Evolutionary conservation across 2,113 vertebrate genomes (phyloP).

Genomic region (Balaeniceps rex): DNA sequence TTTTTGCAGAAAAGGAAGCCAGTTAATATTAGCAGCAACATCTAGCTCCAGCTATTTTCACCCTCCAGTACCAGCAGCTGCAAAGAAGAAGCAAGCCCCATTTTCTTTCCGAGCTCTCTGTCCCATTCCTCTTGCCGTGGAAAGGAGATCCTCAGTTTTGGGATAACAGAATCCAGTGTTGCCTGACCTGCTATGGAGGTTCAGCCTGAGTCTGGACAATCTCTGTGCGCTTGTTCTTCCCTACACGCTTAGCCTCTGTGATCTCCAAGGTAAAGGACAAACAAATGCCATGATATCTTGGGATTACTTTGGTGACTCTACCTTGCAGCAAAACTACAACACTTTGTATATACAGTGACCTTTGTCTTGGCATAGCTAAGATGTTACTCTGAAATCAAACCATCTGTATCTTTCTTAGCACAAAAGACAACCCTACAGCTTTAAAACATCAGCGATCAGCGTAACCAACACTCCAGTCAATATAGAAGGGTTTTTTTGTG

Average conservation of each 20-base stretch:
- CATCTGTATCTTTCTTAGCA: not conserved
- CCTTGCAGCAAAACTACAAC: not conserved
- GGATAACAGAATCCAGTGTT: not conserved
- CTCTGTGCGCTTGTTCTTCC: not conserved
- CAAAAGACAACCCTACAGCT: not conserved
- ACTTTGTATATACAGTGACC: rapidly evolving
- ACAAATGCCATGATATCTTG: rapidly evolving
- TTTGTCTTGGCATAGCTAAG: not conserved
- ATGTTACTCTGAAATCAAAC: not conserved
- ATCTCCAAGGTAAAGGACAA: not conserved
- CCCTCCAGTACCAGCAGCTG: not conserved
- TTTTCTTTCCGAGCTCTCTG: not conserved
- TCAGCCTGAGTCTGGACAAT: not conserved
- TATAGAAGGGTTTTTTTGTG: not conserved
- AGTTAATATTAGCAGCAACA: not conserved
- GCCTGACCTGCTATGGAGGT: not conserved
- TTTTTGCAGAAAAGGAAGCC: not conserved
- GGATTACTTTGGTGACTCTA: not conserved
- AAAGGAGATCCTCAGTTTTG: not conserved
- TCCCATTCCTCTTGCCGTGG: not conserved
- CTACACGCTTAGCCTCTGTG: not conserved
- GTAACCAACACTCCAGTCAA: not conserved
- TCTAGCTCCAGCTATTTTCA: not conserved
- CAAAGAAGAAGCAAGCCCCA: not conserved
- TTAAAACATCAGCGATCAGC: not conserved